phyloP scores from a whole-genome alignment of 2,888 invertebrate species.

The Drosophila algonquin region DNA sequence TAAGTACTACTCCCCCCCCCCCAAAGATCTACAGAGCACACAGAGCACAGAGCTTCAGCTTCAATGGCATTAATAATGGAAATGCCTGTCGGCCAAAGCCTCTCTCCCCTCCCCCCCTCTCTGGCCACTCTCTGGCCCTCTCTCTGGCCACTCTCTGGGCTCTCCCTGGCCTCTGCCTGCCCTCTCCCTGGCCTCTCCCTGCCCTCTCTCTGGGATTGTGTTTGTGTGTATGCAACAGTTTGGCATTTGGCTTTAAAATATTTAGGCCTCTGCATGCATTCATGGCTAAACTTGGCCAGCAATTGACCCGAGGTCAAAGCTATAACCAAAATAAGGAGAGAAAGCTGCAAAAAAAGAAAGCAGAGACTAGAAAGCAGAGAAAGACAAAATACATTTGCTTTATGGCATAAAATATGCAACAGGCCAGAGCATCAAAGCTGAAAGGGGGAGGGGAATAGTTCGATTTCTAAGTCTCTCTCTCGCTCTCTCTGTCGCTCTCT shows the following conservation, averaged over 20 bases:
- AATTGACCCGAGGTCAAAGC: constrained; percentile 52
- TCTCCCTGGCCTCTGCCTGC: too few species aligned
- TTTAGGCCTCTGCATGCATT: constrained; percentile 34
- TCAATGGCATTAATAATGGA: constrained; percentile 56
- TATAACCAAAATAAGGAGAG: constrained; percentile 44
- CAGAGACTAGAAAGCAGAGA: constrained; percentile 23
- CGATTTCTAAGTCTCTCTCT: constrained; percentile 23
- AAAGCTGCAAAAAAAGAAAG: not conserved
- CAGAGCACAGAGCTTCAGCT: not conserved
- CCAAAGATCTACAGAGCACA: constrained; percentile 20
- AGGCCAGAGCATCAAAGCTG: constrained; percentile 38
- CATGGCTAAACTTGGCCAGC: constrained; percentile 41
- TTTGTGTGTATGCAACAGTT: constrained; percentile 62
- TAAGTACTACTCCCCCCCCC: constrained; percentile 54
- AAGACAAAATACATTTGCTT: constrained; percentile 64
- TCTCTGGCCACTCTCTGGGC: constrained; percentile 1
- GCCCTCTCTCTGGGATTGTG: not conserved
- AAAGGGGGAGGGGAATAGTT: constrained; percentile 23
- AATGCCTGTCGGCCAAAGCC: constrained; percentile 33
- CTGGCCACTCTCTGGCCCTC: constrained; percentile 2
- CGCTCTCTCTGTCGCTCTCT: too few species aligned
- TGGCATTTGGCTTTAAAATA: constrained; percentile 49
- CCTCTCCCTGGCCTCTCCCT: not conserved
- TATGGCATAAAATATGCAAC: constrained; percentile 71
- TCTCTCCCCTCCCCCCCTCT: not conserved